Evolutionary conservation across 2,888 invertebrate genomes (phyloP).

Genomic region (Protonemura montana): DNA sequence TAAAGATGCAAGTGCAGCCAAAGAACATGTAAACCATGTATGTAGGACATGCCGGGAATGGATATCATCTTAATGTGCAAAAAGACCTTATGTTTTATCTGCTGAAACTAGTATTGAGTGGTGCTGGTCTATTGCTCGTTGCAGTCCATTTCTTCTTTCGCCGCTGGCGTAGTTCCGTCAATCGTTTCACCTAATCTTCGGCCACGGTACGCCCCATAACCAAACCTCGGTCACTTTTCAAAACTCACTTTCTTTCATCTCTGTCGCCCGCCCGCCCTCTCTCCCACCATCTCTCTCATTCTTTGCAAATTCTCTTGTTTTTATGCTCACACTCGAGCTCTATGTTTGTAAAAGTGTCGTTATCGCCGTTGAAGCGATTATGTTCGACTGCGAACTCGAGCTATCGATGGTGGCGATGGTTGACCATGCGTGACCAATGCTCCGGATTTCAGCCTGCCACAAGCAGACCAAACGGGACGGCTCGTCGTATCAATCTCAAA

Average conservation of each 20-base stretch:
- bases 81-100: slow-evolving; percentile 22
- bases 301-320: neutral
- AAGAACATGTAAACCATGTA: neutral
- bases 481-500: slow-evolving; percentile 17
- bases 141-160: slow-evolving; percentile 39
- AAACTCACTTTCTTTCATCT: slow-evolving; percentile 33
- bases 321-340: slow-evolving; percentile 9
- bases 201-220: slow-evolving; percentile 29
- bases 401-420: neutral
- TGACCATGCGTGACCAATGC: neutral
- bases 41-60: slow-evolving; percentile 35
- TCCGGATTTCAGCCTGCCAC: neutral
- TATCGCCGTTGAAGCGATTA: slow-evolving; percentile 1
- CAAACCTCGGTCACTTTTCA: neutral
- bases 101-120: slow-evolving; percentile 20
- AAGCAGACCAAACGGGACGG: neutral
- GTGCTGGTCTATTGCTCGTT: slow-evolving; percentile 36
- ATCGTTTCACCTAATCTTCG: slow-evolving; percentile 35
- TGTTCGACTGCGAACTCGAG: neutral
- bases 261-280: neutral
- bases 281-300: neutral
- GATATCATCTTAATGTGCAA: slow-evolving; percentile 21
- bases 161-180: slow-evolving; percentile 28
- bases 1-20: neutral
- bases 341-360: slow-evolving; percentile 29